phyloP scores from a whole-genome alignment of 1,140 invertebrate species.

The Cotesia typhae region DNA sequence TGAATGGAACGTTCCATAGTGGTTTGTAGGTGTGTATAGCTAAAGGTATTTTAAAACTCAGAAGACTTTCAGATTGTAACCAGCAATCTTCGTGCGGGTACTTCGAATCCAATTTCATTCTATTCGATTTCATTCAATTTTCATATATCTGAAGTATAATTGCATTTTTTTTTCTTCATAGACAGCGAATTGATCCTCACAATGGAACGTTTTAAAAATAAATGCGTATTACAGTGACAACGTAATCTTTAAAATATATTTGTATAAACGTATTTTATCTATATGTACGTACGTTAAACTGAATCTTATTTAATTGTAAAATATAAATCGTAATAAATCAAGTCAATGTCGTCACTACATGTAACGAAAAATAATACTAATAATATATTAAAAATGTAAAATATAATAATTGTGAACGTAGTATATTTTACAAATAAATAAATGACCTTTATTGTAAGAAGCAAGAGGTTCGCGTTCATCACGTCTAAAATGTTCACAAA shows the following conservation, averaged over 20 bases:
- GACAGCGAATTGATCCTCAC: not conserved
- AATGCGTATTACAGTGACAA: not conserved
- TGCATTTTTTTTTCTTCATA: not conserved
- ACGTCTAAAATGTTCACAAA: constrained; percentile 11
- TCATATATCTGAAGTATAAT: not conserved
- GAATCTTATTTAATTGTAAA: not conserved
- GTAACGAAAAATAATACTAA: not conserved
- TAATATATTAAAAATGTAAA: not conserved
- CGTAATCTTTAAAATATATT: not conserved
- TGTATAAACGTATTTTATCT: too few species aligned
- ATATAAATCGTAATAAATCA: not conserved
- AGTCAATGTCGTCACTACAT: not conserved
- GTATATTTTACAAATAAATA: constrained; percentile 12
- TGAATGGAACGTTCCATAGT: not conserved
- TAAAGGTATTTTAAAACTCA: too few species aligned
- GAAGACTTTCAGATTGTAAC: too few species aligned
- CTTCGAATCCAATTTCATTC: constrained; percentile 8
- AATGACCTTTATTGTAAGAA: not conserved
- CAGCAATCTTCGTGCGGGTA: not conserved
- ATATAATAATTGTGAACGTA: constrained; percentile 8
- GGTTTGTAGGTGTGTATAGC: too few species aligned
- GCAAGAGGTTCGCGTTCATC: not conserved
- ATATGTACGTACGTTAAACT: not conserved
- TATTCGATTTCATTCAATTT: constrained; percentile 2
- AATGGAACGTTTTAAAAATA: not conserved